phyloP scores from a whole-genome alignment of 2,113 vertebrate genomes.

The Capreolus pygargus region DNA sequence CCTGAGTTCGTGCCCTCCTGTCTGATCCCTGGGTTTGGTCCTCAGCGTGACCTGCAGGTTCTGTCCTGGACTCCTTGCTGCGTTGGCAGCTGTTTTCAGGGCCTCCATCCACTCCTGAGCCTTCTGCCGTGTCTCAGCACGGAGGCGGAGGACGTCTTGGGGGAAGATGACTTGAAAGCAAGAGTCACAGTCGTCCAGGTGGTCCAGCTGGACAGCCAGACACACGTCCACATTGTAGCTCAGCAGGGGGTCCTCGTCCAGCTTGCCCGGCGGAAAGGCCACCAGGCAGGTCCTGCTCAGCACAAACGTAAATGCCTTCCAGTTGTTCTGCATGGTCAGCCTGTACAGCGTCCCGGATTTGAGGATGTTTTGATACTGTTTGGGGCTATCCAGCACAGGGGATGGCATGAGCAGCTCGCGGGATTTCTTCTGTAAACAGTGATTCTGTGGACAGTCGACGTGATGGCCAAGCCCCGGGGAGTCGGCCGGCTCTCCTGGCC shows the following conservation, averaged over 20 bases:
- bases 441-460: constrained; percentile 68
- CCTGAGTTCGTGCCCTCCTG: constrained; percentile 70
- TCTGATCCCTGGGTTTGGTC: constrained; percentile 82
- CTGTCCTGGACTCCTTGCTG: constrained; percentile 78
- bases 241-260: constrained; percentile 89
- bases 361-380: constrained; percentile 86
- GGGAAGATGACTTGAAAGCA: constrained; percentile 93
- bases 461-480: constrained; percentile 69
- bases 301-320: constrained; percentile 94
- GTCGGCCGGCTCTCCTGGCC: constrained; percentile 74
- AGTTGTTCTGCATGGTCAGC: constrained; percentile 92
- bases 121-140: constrained; percentile 87
- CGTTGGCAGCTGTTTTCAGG: constrained; percentile 83
- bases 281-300: constrained; percentile 88
- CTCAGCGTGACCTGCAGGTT: constrained; percentile 86
- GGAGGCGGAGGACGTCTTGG: constrained; percentile 89
- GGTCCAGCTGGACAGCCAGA: constrained; percentile 86
- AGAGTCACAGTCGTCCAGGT: constrained; percentile 84
- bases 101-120: constrained; percentile 93
- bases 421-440: constrained; percentile 76
- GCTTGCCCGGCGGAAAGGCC: constrained; percentile 89
- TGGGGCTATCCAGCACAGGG: constrained; percentile 71
- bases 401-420: constrained; percentile 83
- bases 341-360: constrained; percentile 91
- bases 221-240: constrained; percentile 88